These are phyloP conservation scores for Cygnus atratus DNA, from an alignment of 2,113 vertebrate species.

Conservation along the genomic window DNA sequence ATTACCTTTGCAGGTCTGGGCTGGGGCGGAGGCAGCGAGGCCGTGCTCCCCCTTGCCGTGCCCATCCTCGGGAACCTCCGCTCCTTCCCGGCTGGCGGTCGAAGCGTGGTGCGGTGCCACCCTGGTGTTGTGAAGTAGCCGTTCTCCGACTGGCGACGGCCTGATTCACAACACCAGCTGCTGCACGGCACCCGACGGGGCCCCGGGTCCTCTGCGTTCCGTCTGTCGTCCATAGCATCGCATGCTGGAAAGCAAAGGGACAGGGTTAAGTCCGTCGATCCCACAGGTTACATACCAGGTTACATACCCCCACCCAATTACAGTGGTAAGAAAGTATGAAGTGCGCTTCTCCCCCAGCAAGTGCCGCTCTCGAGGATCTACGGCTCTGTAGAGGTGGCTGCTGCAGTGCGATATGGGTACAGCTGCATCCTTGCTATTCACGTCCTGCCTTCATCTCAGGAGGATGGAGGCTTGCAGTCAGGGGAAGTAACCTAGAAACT, in stretches of 20 bases:
- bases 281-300: fast-evolving
- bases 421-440: neutral
- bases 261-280: neutral
- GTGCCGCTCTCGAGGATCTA: neutral
- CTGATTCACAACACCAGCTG: slow-evolving; percentile 99
- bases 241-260: slow-evolving; percentile 34
- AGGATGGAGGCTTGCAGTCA: neutral
- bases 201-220: neutral
- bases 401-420: fast-evolving
- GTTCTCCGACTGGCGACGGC: slow-evolving; percentile 87
- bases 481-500: slow-evolving; percentile 30
- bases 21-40: neutral
- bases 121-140: slow-evolving; percentile 99
- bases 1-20: slow-evolving; percentile 65
- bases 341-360: neutral
- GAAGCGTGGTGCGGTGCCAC: slow-evolving; percentile 81
- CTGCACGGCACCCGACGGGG: slow-evolving; percentile 79
- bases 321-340: neutral
- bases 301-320: neutral
- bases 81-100: neutral
- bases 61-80: neutral
- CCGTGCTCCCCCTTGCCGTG: neutral
- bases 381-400: neutral
- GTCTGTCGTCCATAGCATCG: neutral
- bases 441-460: neutral